Conservation (phyloP, 1,140 invertebrate genomes). For the Lepidostoma basale region DNA sequence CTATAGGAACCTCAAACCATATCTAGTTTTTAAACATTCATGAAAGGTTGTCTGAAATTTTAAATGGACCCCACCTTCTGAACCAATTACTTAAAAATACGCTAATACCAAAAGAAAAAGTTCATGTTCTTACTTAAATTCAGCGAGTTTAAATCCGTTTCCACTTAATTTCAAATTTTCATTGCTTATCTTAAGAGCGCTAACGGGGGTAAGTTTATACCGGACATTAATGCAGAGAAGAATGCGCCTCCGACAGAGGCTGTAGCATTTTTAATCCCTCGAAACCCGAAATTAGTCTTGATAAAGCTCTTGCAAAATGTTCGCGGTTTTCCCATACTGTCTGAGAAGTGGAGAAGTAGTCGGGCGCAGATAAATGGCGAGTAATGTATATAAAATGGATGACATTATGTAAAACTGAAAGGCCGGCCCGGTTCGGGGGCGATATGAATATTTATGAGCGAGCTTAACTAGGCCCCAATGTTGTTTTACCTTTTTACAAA, state of each 20-base stretch:
- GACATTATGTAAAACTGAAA: slow-evolving; percentile 47
- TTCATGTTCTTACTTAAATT: not conserved
- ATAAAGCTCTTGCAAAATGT: slow-evolving; percentile 30
- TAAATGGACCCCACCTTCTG: not conserved
- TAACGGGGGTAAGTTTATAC: slow-evolving; percentile 17
- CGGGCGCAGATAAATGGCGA: slow-evolving; percentile 40
- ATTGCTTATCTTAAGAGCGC: not conserved
- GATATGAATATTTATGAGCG: slow-evolving; percentile 46
- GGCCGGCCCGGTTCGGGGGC: slow-evolving; percentile 35
- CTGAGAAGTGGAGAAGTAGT: slow-evolving; percentile 4
- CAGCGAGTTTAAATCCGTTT: not conserved
- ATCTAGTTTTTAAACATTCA: not conserved
- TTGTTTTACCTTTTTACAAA: slow-evolving; percentile 46
- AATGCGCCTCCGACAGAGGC: slow-evolving; percentile 19
- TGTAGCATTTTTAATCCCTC: slow-evolving; percentile 36
- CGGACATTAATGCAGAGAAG: slow-evolving; percentile 17
- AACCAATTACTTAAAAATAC: not conserved
- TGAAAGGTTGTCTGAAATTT: too few species aligned
- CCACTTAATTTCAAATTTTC: not conserved
- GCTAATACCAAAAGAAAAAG: not conserved
- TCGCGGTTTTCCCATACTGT: slow-evolving; percentile 12
- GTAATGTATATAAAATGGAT: slow-evolving; percentile 46
- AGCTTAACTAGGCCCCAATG: slow-evolving; percentile 37
- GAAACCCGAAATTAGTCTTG: slow-evolving; percentile 41
- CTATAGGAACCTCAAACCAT: too few species aligned